A percentile compares a stretch with the other conserved stretches of the same genome.
Conservation (phyloP, 2,797 vertebrate species). For the Chaunax sp. region DNA sequence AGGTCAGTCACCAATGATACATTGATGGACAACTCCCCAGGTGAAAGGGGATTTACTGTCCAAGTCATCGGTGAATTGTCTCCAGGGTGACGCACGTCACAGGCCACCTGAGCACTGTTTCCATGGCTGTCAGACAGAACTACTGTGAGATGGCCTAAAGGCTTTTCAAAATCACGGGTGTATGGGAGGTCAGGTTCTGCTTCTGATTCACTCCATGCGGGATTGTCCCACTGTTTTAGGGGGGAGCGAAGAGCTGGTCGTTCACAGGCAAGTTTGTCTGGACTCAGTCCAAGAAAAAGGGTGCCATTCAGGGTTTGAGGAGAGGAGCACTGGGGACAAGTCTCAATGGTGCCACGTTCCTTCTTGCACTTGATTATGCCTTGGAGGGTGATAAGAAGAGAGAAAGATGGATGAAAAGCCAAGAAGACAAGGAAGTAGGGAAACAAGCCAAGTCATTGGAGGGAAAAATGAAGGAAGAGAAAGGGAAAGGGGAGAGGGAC, state of each 20-base stretch:
- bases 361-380: conserved; percentile 87
- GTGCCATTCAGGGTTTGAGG: conserved; percentile 80
- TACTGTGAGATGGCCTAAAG: conserved; percentile 80
- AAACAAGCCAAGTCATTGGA: background rate
- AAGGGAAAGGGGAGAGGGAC: background rate
- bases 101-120: conserved; percentile 83
- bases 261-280: conserved; percentile 77
- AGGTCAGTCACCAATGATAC: conserved; percentile 79
- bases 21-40: conserved; percentile 74
- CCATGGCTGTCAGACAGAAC: conserved; percentile 84
- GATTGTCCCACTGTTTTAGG: conserved; percentile 80
- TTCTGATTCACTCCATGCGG: conserved; percentile 78
- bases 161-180: conserved; percentile 80
- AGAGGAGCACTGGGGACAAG: conserved; percentile 80
- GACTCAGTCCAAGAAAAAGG: conserved; percentile 68
- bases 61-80: conserved; percentile 76
- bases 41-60: conserved; percentile 64
- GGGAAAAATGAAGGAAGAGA: background rate
- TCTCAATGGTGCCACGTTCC: conserved; percentile 77
- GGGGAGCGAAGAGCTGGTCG: conserved; percentile 78
- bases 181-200: conserved; percentile 82
- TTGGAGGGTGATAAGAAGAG: conserved; percentile 43
- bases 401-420: background rate
- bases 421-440: background rate
- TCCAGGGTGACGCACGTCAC: conserved; percentile 76